phyloP scores from a whole-genome alignment of 2,113 vertebrate genomes.

The Vidua chalybeata region DNA sequence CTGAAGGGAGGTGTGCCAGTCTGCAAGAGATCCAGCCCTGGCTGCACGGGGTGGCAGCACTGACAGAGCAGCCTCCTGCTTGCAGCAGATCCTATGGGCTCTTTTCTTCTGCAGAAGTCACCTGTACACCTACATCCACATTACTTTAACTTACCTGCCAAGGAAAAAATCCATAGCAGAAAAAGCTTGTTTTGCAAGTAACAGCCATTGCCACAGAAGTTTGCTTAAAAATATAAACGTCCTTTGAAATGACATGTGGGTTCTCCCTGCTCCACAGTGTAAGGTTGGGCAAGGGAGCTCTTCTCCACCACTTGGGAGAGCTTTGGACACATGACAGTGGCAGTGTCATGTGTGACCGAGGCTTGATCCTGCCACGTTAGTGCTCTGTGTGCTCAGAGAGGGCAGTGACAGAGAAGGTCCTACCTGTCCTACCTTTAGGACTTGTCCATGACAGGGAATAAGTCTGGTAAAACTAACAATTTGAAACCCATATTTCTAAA shows the following conservation, averaged over 20 bases:
- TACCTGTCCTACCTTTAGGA: background rate
- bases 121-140: background rate
- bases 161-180: rapidly evolving
- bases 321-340: background rate
- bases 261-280: background rate
- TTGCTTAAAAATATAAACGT: background rate
- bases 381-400: background rate
- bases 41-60: rapidly evolving
- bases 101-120: background rate
- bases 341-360: background rate
- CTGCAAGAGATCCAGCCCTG: background rate
- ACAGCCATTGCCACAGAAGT: background rate
- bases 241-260: background rate
- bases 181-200: background rate
- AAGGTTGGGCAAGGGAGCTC: background rate
- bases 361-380: background rate
- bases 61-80: background rate
- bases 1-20: background rate
- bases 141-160: background rate
- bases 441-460: rapidly evolving
- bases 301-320: background rate
- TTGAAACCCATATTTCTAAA: background rate
- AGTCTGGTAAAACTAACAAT: background rate
- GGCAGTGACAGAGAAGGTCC: background rate
- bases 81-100: rapidly evolving